Conservation (phyloP, 2,797 vertebrate species). For the Podarcis siculus region DNA sequence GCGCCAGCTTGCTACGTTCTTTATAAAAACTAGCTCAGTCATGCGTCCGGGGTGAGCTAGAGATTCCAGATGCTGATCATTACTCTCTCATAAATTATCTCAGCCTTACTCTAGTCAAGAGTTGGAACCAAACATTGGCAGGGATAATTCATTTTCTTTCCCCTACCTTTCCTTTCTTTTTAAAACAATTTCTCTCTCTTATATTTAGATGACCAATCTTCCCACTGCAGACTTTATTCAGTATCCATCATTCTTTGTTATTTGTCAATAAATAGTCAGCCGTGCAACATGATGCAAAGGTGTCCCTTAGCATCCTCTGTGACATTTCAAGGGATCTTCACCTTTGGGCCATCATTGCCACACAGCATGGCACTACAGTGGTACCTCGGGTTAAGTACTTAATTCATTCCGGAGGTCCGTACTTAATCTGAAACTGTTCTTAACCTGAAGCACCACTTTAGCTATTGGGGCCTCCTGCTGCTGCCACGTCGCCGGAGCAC, state of each 20-base stretch:
- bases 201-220: not conserved
- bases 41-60: slow-evolving; percentile 73
- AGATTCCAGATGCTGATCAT: slow-evolving; percentile 82
- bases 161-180: slow-evolving; percentile 17
- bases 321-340: not conserved
- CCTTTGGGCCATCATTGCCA: too few relatives aligned
- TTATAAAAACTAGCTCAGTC: slow-evolving; percentile 83
- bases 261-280: too few relatives aligned
- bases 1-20: slow-evolving; percentile 85
- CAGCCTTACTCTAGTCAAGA: slow-evolving; percentile 55
- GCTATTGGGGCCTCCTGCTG: too few relatives aligned
- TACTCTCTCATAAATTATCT: slow-evolving; percentile 78
- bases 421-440: too few relatives aligned
- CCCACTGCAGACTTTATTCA: not conserved
- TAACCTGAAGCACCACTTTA: too few relatives aligned
- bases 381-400: too few relatives aligned
- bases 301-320: not conserved
- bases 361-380: too few relatives aligned
- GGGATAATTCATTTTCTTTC: slow-evolving; percentile 44
- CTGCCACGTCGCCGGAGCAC: too few relatives aligned
- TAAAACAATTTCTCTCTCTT: slow-evolving; percentile 34
- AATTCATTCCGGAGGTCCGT: too few relatives aligned
- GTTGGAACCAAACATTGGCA: slow-evolving; percentile 52
- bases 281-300: not conserved
- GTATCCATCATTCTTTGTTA: not conserved